Evolutionary conservation across 2,797 vertebrate genomes (phyloP), one percentile per base, ranked within the genome.

Genomic region (Labeo calbasu): DNA sequence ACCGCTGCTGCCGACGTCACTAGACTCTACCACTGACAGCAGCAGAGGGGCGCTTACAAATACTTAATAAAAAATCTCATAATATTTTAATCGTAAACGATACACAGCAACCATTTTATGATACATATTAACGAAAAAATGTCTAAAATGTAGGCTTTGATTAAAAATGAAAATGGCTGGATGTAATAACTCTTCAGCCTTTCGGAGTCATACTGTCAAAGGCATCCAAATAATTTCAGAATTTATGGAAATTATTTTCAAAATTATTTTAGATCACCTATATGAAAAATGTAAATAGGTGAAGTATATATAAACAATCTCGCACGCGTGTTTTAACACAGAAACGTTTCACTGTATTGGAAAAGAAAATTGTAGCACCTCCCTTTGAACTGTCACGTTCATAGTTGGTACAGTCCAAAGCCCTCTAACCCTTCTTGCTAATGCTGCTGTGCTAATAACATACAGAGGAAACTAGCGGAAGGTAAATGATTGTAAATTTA

Each of bases 341-440:
- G 19, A 46, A 69, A 13, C 36, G 4, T 43, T n/a, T 46, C 36
- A 6, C 6, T 6, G 21, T n/a, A 9, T 3, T 15, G 46, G 14
- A 72, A 51, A 51, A 15, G 23, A 51, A 51, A 57, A 40, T 17
- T 19, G 5, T 6, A 36, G 28, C 10, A 19, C 15, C 69, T 36
- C 79, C 80, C 55, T 63, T 59, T 2, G 43, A 70, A 32, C 25
- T 51, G 15, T 21, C 28, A 12, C 1, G 8, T 21, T 61, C 13
- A 5, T 1, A 90, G 51, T 90, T 95, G 93, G 95, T 93, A 90
- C 5, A 87, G 84, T 91, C 94, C 93, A 51, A 87, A 92, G 94
- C 90, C 94, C 94, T 95, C 92, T 88, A 85, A 40, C 78, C 65
- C 32, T n/a, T 59, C 46, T 84, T 3, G 51, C 85, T 68, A 88